A percentile compares a stretch with the other conserved stretches of the same genome.
Evolutionary conservation across 1,140 invertebrate genomes (phyloP).

Genomic region (Aradophagus sp.): DNA sequence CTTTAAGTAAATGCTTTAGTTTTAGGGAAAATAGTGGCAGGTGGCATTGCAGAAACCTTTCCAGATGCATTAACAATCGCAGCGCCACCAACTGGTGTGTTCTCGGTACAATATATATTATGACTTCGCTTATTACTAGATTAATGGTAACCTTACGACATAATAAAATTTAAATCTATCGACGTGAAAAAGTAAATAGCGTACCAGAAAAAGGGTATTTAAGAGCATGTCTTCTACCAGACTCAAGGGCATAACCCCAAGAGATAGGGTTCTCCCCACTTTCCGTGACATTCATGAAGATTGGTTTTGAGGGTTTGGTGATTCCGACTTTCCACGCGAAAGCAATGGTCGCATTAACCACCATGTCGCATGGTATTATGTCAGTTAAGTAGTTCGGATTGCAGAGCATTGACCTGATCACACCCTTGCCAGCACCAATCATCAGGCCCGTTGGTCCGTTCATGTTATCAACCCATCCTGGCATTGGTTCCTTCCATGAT

Average conservation of each 20-base stretch:
- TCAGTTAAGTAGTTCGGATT: slow-evolving; percentile 75
- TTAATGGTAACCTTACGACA: too few relatives aligned
- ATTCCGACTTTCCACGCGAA: slow-evolving; percentile 76
- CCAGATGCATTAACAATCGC: too few relatives aligned
- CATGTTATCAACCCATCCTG: slow-evolving; percentile 95
- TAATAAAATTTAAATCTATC: too few relatives aligned
- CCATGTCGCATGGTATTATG: slow-evolving; percentile 82
- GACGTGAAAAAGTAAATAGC: too few relatives aligned
- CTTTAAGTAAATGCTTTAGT: too few relatives aligned
- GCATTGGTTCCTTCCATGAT: slow-evolving; percentile 81
- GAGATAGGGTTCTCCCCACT: slow-evolving; percentile 79
- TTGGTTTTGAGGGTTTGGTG: slow-evolving; percentile 69
- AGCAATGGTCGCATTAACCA: slow-evolving; percentile 79
- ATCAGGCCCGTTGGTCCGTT: slow-evolving; percentile 92
- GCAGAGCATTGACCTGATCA: slow-evolving; percentile 82
- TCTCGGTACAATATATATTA: too few relatives aligned
- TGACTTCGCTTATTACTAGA: too few relatives aligned
- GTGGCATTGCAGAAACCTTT: too few relatives aligned
- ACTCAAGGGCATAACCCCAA: slow-evolving; percentile 86
- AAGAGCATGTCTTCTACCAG: slow-evolving; percentile 75
- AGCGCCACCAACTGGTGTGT: too few relatives aligned
- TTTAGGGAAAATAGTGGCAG: too few relatives aligned
- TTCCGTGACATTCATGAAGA: slow-evolving; percentile 78
- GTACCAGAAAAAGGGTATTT: slow-evolving; percentile 75
- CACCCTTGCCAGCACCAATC: slow-evolving; percentile 86